Evolutionary conservation across 2,888 invertebrate genomes (phyloP).

Genomic region (Bugula neritina): DNA sequence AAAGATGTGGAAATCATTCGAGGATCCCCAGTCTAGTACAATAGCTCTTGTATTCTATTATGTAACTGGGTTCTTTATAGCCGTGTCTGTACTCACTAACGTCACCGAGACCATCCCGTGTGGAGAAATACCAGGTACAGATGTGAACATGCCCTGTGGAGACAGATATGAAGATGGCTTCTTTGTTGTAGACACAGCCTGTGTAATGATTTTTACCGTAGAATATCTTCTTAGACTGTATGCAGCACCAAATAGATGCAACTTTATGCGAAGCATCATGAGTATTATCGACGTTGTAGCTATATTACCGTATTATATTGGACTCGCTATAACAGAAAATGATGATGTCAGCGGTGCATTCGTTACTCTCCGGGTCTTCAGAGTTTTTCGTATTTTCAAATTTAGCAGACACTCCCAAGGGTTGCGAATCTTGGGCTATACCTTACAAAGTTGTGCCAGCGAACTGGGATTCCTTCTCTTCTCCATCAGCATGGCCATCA

Average conservation of each 20-base stretch:
- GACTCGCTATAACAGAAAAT: conserved; percentile 92
- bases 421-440: conserved; percentile 94
- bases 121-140: conserved; percentile 64
- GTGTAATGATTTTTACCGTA: conserved; percentile 99
- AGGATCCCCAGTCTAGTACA: conserved; percentile 95
- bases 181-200: conserved; percentile 98
- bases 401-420: conserved; percentile 99
- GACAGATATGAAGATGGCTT: conserved; percentile 87
- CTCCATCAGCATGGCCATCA: conserved; percentile 98
- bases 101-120: conserved; percentile 96
- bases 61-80: conserved; percentile 99
- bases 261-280: conserved; percentile 97
- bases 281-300: conserved; percentile 99
- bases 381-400: conserved; percentile 99
- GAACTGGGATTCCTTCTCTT: conserved; percentile 98
- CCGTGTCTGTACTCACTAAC: conserved; percentile 99
- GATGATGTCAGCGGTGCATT: conserved; percentile 98
- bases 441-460: conserved; percentile 96
- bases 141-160: conserved; percentile 69
- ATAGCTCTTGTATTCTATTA: conserved; percentile 99
- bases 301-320: conserved; percentile 97
- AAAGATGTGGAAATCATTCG: conserved; percentile 99
- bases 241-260: conserved; percentile 96
- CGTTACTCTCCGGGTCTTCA: conserved; percentile 94
- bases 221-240: conserved; percentile 87